Evolutionary conservation across 2,888 invertebrate genomes (phyloP).

Genomic region (Netelia virgata): DNA sequence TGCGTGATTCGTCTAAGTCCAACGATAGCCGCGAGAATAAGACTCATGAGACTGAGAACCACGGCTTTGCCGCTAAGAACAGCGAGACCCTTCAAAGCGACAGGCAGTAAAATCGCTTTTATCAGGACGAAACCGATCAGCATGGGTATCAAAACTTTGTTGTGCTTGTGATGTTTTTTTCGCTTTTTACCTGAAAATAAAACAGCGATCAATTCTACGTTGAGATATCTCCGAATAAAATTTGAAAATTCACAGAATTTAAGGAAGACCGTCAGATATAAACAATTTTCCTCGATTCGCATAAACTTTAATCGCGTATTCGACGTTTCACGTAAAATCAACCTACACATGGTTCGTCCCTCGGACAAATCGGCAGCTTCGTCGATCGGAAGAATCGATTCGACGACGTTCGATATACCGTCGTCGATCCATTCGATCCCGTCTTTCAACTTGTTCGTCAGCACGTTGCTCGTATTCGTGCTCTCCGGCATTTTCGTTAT

Average conservation of each 20-base stretch:
- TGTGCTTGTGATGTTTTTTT: conserved; percentile 84
- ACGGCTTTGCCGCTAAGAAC: conserved; percentile 88
- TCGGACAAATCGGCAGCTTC: conserved; percentile 54
- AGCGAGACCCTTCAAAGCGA: conserved; percentile 89
- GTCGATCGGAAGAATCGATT: conserved; percentile 70
- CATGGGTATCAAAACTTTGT: conserved; percentile 87
- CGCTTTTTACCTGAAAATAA: conserved; percentile 79
- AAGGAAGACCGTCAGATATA: too few species aligned
- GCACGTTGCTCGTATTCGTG: conserved; percentile 47
- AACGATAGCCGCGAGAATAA: conserved; percentile 88
- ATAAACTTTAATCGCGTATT: background rate
- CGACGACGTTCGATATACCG: conserved; percentile 73
- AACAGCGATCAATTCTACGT: conserved; percentile 17
- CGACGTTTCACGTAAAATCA: conserved; percentile 3
- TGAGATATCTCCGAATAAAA: too few species aligned
- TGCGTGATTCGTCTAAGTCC: conserved; percentile 87
- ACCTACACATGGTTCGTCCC: conserved; percentile 63
- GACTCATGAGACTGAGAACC: conserved; percentile 86
- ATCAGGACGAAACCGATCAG: conserved; percentile 88
- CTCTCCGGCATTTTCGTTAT: conserved; percentile 67
- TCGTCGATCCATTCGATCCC: conserved; percentile 74
- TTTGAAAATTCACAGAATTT: background rate
- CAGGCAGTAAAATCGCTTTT: conserved; percentile 89
- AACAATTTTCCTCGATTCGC: background rate
- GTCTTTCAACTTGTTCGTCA: conserved; percentile 51